Evolutionary conservation across 1,140 invertebrate species (phyloP).

Genomic region (Dendroctonus ponderosae): DNA sequence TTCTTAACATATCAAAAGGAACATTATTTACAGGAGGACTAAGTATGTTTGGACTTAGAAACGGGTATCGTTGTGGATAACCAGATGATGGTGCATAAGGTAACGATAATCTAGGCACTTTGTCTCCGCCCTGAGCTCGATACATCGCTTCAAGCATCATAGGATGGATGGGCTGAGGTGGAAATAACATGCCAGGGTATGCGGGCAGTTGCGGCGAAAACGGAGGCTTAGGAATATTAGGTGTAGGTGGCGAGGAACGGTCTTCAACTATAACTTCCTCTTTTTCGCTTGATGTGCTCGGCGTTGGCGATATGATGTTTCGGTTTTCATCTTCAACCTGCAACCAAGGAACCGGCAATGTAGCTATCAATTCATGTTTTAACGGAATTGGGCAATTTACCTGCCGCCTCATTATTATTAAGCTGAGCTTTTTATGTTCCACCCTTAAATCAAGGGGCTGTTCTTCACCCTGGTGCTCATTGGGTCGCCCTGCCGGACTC

Average conservation of each 20-base stretch:
- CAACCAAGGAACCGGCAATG: slow-evolving; percentile 4
- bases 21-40: slow-evolving; percentile 53
- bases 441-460: slow-evolving; percentile 81
- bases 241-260: slow-evolving; percentile 35
- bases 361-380: background rate
- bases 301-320: slow-evolving; percentile 64
- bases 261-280: slow-evolving; percentile 45
- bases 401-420: slow-evolving; percentile 46
- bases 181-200: slow-evolving; percentile 58
- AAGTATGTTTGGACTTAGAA: slow-evolving; percentile 49
- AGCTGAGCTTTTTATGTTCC: slow-evolving; percentile 69
- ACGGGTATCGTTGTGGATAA: slow-evolving; percentile 51
- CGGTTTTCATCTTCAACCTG: slow-evolving; percentile 70
- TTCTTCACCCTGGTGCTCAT: slow-evolving; percentile 56
- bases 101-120: slow-evolving; percentile 52
- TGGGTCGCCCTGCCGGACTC: slow-evolving; percentile 56
- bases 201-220: slow-evolving; percentile 46
- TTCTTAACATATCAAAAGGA: slow-evolving; percentile 54
- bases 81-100: slow-evolving; percentile 53
- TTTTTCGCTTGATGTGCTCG: slow-evolving; percentile 49
- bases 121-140: slow-evolving; percentile 55
- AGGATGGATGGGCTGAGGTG: slow-evolving; percentile 65
- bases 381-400: slow-evolving; percentile 21
- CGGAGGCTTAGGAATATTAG: slow-evolving; percentile 38
- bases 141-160: slow-evolving; percentile 71